Conservation (phyloP, 1,140 invertebrate genomes). For the Drosophila lacertosa region DNA sequence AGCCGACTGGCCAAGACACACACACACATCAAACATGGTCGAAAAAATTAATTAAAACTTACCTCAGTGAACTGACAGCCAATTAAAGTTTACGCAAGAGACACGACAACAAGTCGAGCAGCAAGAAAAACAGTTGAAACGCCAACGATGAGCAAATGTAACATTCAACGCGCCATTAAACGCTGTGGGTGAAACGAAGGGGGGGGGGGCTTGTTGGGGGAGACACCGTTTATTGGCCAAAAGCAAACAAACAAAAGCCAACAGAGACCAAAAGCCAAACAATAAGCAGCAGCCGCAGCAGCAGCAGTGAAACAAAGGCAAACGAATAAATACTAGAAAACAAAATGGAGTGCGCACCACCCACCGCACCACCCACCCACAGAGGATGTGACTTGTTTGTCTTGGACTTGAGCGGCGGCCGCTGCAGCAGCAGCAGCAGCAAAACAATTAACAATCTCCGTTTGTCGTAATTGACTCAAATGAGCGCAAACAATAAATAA, state of each 20-base stretch:
- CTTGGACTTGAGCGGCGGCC: slow-evolving; percentile 58
- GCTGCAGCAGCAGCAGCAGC: slow-evolving; percentile 30
- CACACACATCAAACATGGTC: slow-evolving; percentile 23
- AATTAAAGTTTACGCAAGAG: slow-evolving; percentile 76
- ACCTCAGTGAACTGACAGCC: slow-evolving; percentile 75
- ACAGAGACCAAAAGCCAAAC: slow-evolving; percentile 65
- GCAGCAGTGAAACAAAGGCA: slow-evolving; percentile 50
- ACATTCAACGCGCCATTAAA: slow-evolving; percentile 74
- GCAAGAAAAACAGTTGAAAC: slow-evolving; percentile 36
- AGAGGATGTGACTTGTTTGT: slow-evolving; percentile 67
- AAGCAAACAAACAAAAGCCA: slow-evolving; percentile 73
- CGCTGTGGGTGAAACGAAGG: slow-evolving; percentile 9
- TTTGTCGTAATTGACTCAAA: slow-evolving; percentile 78
- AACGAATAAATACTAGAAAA: slow-evolving; percentile 66
- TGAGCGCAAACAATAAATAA: slow-evolving; percentile 79
- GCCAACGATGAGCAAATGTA: slow-evolving; percentile 49
- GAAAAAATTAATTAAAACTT: slow-evolving; percentile 78
- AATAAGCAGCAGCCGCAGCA: slow-evolving; percentile 39
- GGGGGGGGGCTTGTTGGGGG: slow-evolving; percentile 1
- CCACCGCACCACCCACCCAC: background rate
- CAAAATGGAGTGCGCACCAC: slow-evolving; percentile 37
- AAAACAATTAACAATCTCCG: slow-evolving; percentile 81
- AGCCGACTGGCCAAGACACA: slow-evolving; percentile 8
- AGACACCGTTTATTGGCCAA: slow-evolving; percentile 72
- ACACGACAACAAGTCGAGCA: slow-evolving; percentile 44